Conservation (phyloP, 2,797 vertebrate species). For the Lithobates pipiens region DNA sequence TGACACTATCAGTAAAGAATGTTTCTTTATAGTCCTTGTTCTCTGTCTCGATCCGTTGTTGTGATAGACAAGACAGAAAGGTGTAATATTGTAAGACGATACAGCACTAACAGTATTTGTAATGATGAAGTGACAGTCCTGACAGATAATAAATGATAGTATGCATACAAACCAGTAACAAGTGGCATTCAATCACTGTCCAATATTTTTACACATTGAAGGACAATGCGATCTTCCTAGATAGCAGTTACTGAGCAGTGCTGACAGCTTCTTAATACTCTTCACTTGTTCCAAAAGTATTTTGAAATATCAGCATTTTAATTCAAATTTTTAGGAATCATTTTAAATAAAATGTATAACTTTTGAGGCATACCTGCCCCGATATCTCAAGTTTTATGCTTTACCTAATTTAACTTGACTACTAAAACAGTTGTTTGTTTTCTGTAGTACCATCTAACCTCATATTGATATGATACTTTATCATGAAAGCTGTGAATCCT, state of each 20-base stretch:
- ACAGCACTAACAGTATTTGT: slow-evolving; percentile 66
- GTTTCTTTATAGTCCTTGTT: not conserved
- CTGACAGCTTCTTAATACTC: slow-evolving; percentile 64
- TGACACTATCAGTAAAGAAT: not conserved
- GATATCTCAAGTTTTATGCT: no score
- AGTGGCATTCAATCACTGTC: slow-evolving; percentile 72
- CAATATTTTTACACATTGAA: slow-evolving; percentile 66
- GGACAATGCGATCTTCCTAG: slow-evolving; percentile 66
- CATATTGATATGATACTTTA: no score
- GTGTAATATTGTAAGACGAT: slow-evolving; percentile 54
- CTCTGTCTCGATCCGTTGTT: slow-evolving; percentile 59
- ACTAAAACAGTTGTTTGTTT: no score
- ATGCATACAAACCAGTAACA: slow-evolving; percentile 70
- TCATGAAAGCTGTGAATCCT: no score
- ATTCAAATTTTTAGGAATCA: not conserved
- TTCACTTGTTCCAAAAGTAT: slow-evolving; percentile 26
- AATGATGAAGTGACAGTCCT: slow-evolving; percentile 72
- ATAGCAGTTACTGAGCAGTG: slow-evolving; percentile 59
- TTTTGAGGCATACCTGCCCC: not conserved
- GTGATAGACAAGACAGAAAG: slow-evolving; percentile 56
- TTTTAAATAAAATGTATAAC: not conserved
- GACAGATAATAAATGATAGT: slow-evolving; percentile 73
- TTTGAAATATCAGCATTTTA: not conserved
- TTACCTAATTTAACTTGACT: no score
- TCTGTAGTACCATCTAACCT: no score